Evolutionary conservation across 2,888 invertebrate genomes (phyloP), one percentile per base, ranked within the genome.

Genomic region (Parnassius apollo): DNA sequence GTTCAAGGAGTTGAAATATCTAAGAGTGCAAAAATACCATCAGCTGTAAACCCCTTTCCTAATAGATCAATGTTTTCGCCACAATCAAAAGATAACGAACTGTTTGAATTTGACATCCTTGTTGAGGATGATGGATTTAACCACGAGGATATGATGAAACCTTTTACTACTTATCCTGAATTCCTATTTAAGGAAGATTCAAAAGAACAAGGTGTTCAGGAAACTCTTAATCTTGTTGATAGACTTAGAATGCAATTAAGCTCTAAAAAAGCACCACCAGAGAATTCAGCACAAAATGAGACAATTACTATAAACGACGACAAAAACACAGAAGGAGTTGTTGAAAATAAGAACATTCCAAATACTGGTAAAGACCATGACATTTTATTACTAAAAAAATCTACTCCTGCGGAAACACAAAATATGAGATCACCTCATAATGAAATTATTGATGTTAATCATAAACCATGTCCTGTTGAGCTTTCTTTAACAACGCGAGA

Each of bases 211-310:
- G 96, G 96, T 71, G 96, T 96, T 0, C 93, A 96, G 67, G 97
- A 96, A 80, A 97, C 97, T 0, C 88, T 96, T 65, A 95, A 96
- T 85, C 91, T 98, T 42, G 96, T 98, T 4, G 96, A 97, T 76
- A 96, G 97, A 76, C 86, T 98, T 18, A 92, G 97, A 57, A 93
- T 95, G 93, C 94, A 95, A 75, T 89, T 96, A 73, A 93, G 93
- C 66, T 92, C 92, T 45, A 95, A 95, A 77, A 95, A 95, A 81
- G 93, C 94, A 18, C 92, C 90, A 60, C 78, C 91, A 49, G 92
- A 91, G 62, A 82, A 91, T 69, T 75, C 88, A 18, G 84, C 88
- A 62, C 81, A 85, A 65, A 92, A 93, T 59, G 83, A 89, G 58
- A 68, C 74, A 8, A 68, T 71, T 49, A 67, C 70, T 8, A 62